Evolutionary conservation across 2,113 vertebrate species (phyloP).

Genomic region (Neogale vison): DNA sequence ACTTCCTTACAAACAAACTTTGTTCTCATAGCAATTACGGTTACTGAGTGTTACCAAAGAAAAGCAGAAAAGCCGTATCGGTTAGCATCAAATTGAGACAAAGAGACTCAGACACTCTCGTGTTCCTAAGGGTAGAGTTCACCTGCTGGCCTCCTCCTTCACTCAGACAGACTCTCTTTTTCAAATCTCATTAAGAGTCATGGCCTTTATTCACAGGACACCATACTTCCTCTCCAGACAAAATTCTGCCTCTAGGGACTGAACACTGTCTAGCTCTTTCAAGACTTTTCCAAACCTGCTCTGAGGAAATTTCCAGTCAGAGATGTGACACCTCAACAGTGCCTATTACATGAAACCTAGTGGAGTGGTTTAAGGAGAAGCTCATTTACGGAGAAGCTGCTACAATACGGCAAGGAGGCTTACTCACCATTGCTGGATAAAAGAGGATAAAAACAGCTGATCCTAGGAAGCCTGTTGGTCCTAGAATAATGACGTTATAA

Average conservation of each 20-base stretch:
- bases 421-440: constrained; percentile 95
- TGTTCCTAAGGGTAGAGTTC: background rate
- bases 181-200: background rate
- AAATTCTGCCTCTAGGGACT: background rate
- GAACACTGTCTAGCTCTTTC: background rate
- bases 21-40: background rate
- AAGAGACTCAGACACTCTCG: background rate
- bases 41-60: background rate
- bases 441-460: constrained; percentile 96
- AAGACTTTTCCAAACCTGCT: background rate
- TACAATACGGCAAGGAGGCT: background rate
- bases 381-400: background rate
- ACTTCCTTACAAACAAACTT: background rate
- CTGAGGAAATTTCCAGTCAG: constrained; percentile 23
- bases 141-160: background rate
- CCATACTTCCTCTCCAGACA: background rate
- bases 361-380: background rate
- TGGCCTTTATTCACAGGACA: background rate
- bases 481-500: constrained; percentile 93
- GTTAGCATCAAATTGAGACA: rapidly evolving
- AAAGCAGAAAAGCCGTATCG: rapidly evolving
- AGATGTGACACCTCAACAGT: background rate
- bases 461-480: constrained; percentile 94
- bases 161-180: background rate
- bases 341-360: background rate